These are phyloP conservation scores for Amphibalanus amphitrite DNA, from an alignment of 1,140 invertebrate species.

Conservation along the genomic window DNA sequence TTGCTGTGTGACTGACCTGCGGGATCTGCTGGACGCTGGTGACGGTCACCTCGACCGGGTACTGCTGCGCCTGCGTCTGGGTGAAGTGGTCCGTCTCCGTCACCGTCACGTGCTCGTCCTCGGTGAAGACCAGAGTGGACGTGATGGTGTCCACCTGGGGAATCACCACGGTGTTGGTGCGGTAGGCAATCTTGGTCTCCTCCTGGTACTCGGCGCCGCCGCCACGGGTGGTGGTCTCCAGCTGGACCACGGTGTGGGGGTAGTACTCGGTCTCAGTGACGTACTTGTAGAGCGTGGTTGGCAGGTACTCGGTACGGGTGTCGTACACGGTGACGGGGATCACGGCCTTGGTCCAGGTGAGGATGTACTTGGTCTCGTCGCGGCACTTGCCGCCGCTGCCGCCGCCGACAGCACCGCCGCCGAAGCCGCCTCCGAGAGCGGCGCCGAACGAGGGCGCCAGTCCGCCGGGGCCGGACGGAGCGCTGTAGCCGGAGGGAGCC, in stretches of 20 bases:
- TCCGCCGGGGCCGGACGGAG: background rate
- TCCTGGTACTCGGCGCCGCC: background rate
- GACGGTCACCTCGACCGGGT: background rate
- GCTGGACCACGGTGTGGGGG: slow-evolving; percentile 18
- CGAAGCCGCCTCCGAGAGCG: slow-evolving; percentile 20
- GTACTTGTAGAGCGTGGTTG: slow-evolving; percentile 19
- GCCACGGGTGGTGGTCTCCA: slow-evolving; percentile 17
- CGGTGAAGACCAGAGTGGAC: background rate
- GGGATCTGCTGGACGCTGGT: background rate
- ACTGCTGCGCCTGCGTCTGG: background rate
- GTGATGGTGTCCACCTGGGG: background rate
- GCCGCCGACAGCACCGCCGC: too few relatives aligned
- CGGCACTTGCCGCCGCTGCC: slow-evolving; percentile 18
- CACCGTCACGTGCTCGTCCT: background rate
- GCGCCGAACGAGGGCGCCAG: slow-evolving; percentile 6
- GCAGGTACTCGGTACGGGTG: slow-evolving; percentile 14
- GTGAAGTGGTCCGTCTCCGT: background rate
- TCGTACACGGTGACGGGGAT: slow-evolving; percentile 2
- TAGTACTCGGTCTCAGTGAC: slow-evolving; percentile 18
- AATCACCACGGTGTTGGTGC: background rate
- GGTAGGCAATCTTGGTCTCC: slow-evolving; percentile 1
- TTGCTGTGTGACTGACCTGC: background rate
- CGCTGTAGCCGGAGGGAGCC: background rate
- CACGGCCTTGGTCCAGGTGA: slow-evolving; percentile 2
- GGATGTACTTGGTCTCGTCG: background rate